phyloP scores from a whole-genome alignment of 2,888 invertebrate species.

The Kuschelorhynchus macadamiae region DNA sequence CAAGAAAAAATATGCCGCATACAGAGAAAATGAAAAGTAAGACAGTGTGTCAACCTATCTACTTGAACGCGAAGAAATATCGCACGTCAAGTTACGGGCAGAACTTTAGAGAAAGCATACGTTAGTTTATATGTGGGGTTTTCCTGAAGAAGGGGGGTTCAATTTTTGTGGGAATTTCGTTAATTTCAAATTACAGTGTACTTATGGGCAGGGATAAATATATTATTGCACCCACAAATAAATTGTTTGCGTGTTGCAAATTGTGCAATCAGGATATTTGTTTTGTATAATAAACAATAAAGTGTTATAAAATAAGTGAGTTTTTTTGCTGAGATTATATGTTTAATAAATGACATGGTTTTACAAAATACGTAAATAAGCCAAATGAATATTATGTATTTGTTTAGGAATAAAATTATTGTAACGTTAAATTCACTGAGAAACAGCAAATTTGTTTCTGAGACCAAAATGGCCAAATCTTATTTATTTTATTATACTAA shows the following conservation, averaged over 20 bases:
- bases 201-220: slow-evolving; percentile 14
- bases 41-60: slow-evolving; percentile 25
- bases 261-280: slow-evolving; percentile 23
- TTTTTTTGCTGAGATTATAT: too few species aligned
- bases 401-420: too few species aligned
- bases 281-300: not conserved
- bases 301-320: slow-evolving; percentile 9
- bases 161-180: slow-evolving; percentile 32
- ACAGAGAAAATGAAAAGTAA: slow-evolving; percentile 8
- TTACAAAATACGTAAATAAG: too few species aligned
- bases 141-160: slow-evolving; percentile 15
- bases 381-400: too few species aligned
- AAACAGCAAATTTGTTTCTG: too few species aligned
- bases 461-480: too few species aligned
- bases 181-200: slow-evolving; percentile 16
- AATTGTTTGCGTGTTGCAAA: not conserved
- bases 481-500: too few species aligned
- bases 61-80: slow-evolving; percentile 24
- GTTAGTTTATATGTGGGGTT: slow-evolving; percentile 39
- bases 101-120: slow-evolving; percentile 33
- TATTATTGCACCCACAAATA: slow-evolving; percentile 19
- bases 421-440: too few species aligned
- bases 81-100: slow-evolving; percentile 27
- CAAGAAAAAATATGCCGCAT: not conserved
- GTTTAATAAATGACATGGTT: slow-evolving; percentile 4